Base-by-base conservation (phyloP, 2,888 invertebrate species). In the Scaptomyza polygonia region DNA sequence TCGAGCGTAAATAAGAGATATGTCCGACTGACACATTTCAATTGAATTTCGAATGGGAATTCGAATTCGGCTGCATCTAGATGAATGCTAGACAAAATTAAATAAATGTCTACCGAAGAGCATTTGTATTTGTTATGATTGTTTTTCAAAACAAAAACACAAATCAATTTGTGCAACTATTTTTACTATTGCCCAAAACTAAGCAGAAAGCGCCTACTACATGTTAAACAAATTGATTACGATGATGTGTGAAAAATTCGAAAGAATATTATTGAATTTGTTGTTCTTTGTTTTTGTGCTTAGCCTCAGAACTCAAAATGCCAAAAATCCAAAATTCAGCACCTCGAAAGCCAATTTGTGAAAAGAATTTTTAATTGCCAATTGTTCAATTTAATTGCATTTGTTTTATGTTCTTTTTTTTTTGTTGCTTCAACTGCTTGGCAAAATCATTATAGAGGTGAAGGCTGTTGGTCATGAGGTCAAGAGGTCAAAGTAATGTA, bases 141-240 rank as follows among this genome's bases (percentile, higher is more conserved):
- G 14, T 57, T n/a, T n/a, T n/a, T n/a, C n/a, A n/a, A n/a, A n/a
- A n/a, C n/a, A n/a, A n/a, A n/a, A n/a, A n/a, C n/a, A n/a, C n/a
- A n/a, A n/a, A n/a, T n/a, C n/a, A n/a, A n/a, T 86, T 88, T 79
- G 64, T 70, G 25, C 59, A 74, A 81, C 86, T 86, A 88, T 83
- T 88, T 82, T 79, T 88, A 76, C 72, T 88, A 72, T 79, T 88
- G n/a, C 48, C 62, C 59, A 63, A 30, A 65, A 56, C 44, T 27
- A 40, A 43, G 61, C 45, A 54, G 36, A 54, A 42, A 30, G 42
- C 45, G 18, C 42, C 39, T 62, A 80, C 66, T 66, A 77, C 54
- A 71, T 65, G 64, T 72, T 80, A 54, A 67, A 64, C 77, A 80
- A 85, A 88, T 86, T 79, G 62, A 73, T 64, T 75, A 43, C 55